Base-by-base conservation (phyloP, 2,797 vertebrate genomes). In the Eulemur mongoz region DNA sequence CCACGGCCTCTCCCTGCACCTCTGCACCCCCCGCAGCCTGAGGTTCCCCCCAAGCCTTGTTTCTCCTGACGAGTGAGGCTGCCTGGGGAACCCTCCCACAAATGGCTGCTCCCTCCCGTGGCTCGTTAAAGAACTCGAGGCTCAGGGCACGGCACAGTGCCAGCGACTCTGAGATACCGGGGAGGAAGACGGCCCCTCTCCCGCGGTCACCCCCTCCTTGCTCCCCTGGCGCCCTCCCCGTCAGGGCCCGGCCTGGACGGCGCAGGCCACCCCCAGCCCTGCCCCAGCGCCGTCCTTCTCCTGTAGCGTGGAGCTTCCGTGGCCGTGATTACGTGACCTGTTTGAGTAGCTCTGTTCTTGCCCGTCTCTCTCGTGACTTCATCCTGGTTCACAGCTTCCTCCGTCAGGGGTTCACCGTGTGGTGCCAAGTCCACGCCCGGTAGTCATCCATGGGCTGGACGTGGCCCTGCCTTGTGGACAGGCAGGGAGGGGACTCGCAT, bases 141-240 rank as follows among this genome's bases (percentile, higher is more conserved):
- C 2, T 0, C 13, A 7, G 65, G 2, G 4, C 27, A 11, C 2
- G 25, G 18, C 8, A 8, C 11, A 1, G 2, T 25, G 23, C 50
- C 10, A 32, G 52, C 22, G 27, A 38, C 40, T 35, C 1, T 2
- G 61, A 73, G 78, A 67, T 7, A 0, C 50, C 1, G 15, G 40
- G 52, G 23, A 38, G 27, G 3, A 3, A 32, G 5, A 52, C 0
- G 2, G 8, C 45, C 30, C 43, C 4, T 32, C 2, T 30, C 25
- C 30, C 4, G 7, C 2, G 0, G 65, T 8, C 23, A 38, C 13
- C 88, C 23, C 0, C 5, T 38, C 1, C 25, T 0, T 4, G 40
- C 2, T 17, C 2, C 35, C 57, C 22, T 12, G 43, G 8, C 0
- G 1, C 59, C 7, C 0, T 14, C 8, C 0, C 11, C 2, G 0